Base-by-base conservation (phyloP, 2,113 vertebrate species). In the Atlantisia rogersi region DNA sequence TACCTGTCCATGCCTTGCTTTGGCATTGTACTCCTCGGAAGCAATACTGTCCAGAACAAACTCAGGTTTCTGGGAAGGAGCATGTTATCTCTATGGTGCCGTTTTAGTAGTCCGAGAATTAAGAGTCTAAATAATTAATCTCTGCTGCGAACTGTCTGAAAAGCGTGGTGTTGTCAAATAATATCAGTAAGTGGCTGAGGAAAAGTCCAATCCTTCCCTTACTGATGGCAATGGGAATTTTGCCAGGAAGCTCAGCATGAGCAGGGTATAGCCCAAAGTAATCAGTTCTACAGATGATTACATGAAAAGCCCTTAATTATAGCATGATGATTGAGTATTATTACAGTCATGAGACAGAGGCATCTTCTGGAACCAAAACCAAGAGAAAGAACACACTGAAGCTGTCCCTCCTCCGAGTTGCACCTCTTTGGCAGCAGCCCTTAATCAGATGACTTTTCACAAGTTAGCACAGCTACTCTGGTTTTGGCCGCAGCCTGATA, bases 251-350 rank as follows among this genome's bases (percentile, higher is more conserved):
- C 85, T 94, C 92, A 87, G 91, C 77, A 53, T 84, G 69, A 94
- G 82, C 79, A 75, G 78, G 44, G 77, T 90, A 93, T 65, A 95
- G 90, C 71, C 96, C 92, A 92, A 87, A 96, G 92, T 92, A 95
- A 96, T 93, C 86, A 82, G 90, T 94, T 89, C 81, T 69, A 92
- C 69, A 90, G 82, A 91, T 86, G 92, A 96, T 90, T 92, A 86
- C 83, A 86, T 73, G 88, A 92, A 94, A 97, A 95, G 90, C 92
- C 89, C 90, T 96, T 96, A 94, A 96, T 96, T 96, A 96, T 82
- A 94, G 77, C 86, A 92, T 63, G 94, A 87, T 94, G 88, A 95
- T 76, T 94, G 90, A 95, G 40, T 87, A 85, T 77, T 87, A 91
- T 96, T 95, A 82, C 84, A 96, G 88, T 95, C 81, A 94, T 89